These are phyloP conservation scores for Phania funesta DNA, from an alignment of 2,888 invertebrate species.

Conservation along the genomic window DNA sequence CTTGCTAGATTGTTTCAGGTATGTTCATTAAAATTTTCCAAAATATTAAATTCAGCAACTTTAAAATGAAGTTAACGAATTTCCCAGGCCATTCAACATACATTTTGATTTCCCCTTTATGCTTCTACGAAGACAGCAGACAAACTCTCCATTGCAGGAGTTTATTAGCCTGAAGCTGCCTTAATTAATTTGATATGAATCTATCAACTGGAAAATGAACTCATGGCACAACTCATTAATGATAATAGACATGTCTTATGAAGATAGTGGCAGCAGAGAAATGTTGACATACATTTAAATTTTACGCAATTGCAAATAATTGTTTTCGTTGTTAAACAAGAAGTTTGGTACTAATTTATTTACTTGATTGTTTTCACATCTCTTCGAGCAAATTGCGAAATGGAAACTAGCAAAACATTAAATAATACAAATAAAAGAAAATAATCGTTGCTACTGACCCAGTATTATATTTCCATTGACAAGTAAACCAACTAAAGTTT, in stretches of 20 bases:
- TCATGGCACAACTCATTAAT: background rate
- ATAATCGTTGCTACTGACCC: slow-evolving; percentile 50
- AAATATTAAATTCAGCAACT: no score
- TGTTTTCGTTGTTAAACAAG: background rate
- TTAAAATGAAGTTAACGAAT: background rate
- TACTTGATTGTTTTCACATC: slow-evolving; percentile 20
- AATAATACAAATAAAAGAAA: slow-evolving; percentile 3
- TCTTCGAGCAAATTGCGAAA: slow-evolving; percentile 28
- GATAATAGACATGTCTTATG: background rate
- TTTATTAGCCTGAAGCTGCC: slow-evolving; percentile 30
- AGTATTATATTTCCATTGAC: slow-evolving; percentile 43
- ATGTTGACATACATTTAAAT: slow-evolving; percentile 13
- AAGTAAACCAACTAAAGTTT: slow-evolving; percentile 40
- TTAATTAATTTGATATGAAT: slow-evolving; percentile 40
- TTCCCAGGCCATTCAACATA: background rate
- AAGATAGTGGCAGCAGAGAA: background rate
- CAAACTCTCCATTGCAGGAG: background rate
- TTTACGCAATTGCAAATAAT: slow-evolving; percentile 18
- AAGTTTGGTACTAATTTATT: slow-evolving; percentile 2
- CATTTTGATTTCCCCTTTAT: background rate
- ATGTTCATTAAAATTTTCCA: no score
- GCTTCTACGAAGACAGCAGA: background rate
- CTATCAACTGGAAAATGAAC: slow-evolving; percentile 38
- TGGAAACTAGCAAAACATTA: slow-evolving; percentile 1
- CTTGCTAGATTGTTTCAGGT: no score